Percentiles rank a stretch among this genome's conserved stretches.
phyloP scores from a whole-genome alignment of 2,888 invertebrate species.

The Ryuthela nishihirai region DNA sequence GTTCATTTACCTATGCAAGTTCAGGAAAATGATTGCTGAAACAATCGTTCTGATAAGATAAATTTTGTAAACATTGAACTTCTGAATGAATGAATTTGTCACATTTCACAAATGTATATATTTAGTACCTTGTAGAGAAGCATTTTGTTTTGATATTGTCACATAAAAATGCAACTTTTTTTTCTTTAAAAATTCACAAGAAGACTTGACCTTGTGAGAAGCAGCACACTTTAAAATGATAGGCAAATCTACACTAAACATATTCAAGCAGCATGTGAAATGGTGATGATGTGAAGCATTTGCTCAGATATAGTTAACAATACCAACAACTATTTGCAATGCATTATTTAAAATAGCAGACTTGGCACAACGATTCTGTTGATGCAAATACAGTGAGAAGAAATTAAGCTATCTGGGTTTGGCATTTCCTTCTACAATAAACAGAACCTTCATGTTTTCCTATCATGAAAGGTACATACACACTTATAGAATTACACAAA shows the following conservation, averaged over 20 bases:
- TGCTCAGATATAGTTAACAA: not conserved
- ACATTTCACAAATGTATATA: no score
- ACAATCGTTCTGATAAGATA: no score
- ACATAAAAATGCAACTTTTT: no score
- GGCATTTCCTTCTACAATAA: not conserved
- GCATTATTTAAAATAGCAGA: not conserved
- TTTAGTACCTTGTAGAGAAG: no score
- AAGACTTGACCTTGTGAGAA: not conserved
- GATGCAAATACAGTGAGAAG: not conserved
- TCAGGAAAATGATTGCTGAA: no score
- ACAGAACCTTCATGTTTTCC: not conserved
- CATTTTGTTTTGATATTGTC: no score
- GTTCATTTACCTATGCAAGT: no score
- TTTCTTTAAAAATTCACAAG: not conserved
- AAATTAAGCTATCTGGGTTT: not conserved
- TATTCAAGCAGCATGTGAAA: not conserved
- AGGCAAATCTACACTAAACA: not conserved
- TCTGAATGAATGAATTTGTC: no score
- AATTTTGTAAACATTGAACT: no score
- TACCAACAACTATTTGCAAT: not conserved
- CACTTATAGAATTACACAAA: not conserved
- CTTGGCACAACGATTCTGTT: not conserved
- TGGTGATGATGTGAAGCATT: not conserved
- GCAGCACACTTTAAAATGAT: not conserved
- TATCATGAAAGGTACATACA: not conserved